Percentiles rank a stretch among this genome's conserved stretches.
These are phyloP conservation scores for Pteruthius melanotis DNA, from an alignment of 2,113 vertebrate genomes.

Conservation along the genomic window DNA sequence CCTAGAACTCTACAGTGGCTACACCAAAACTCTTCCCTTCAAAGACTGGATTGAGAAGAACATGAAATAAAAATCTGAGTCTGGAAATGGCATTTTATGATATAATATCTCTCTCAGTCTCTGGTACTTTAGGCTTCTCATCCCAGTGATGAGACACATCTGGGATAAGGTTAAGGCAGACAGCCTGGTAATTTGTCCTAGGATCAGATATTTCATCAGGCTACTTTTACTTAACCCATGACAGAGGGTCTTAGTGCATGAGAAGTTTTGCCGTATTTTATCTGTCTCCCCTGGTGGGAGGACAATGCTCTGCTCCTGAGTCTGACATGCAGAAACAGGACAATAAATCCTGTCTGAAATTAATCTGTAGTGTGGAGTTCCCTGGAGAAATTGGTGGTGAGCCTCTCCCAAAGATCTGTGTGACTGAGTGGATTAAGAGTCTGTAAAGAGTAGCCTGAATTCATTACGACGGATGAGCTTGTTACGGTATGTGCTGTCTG, in stretches of 20 bases:
- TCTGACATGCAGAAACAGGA: background rate
- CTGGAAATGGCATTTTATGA: background rate
- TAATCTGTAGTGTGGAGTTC: background rate
- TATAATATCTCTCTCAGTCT: conserved; percentile 2
- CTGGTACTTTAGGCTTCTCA: conserved; percentile 34
- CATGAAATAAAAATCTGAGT: conserved; percentile 81
- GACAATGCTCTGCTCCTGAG: background rate
- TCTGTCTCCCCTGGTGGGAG: conserved; percentile 41
- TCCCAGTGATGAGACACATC: conserved; percentile 6
- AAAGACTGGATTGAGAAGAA: conserved; percentile 94
- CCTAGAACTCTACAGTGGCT: conserved; percentile 88
- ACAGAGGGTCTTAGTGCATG: background rate
- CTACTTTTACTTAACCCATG: background rate
- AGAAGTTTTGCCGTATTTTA: background rate
- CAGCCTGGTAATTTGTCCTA: background rate
- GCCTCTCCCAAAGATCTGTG: background rate
- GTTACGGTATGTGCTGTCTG: background rate
- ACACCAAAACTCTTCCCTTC: conserved; percentile 86
- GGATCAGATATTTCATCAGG: background rate
- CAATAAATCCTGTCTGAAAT: background rate
- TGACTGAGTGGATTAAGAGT: background rate
- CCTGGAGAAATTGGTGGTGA: background rate
- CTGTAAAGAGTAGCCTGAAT: conserved; percentile 5
- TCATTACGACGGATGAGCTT: background rate
- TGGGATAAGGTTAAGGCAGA: conserved; percentile 3